Conservation (phyloP, 2,797 vertebrate species). For the Tragelaphus eurycerus region DNA sequence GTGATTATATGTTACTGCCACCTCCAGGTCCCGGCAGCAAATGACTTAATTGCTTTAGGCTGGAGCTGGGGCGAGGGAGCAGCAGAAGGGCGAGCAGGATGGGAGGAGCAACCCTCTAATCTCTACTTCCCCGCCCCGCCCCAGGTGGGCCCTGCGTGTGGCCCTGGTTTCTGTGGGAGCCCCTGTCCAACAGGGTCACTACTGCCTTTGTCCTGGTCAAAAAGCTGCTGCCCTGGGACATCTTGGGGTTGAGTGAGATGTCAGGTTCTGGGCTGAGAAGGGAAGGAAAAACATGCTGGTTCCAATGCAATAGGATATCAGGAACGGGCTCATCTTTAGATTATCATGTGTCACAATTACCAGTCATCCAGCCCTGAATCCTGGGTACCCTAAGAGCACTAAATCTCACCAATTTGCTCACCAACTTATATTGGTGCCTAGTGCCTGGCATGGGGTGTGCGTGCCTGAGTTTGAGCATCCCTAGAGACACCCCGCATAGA, state of each 20-base stretch:
- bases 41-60: conserved; percentile 80
- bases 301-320: accelerated
- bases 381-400: not conserved
- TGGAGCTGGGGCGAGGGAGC: conserved; percentile 18
- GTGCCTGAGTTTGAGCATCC: not conserved
- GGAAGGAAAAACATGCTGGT: not conserved
- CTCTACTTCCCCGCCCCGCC: not conserved
- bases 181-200: accelerated
- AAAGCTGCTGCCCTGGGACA: not conserved
- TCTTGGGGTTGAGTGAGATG: too few species aligned
- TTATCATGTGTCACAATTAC: accelerated
- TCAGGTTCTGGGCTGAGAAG: not conserved
- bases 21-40: conserved; percentile 82
- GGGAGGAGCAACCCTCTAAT: accelerated
- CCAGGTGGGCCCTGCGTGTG: not conserved
- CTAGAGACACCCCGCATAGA: not conserved
- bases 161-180: not conserved
- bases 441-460: accelerated
- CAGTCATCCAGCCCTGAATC: too few species aligned
- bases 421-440: accelerated
- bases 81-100: accelerated
- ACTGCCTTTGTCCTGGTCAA: not conserved
- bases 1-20: conserved; percentile 86
- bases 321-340: accelerated
- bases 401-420: not conserved